Evolutionary conservation across 1,140 invertebrate genomes (phyloP).

Genomic region (Hylaeus volcanicus): DNA sequence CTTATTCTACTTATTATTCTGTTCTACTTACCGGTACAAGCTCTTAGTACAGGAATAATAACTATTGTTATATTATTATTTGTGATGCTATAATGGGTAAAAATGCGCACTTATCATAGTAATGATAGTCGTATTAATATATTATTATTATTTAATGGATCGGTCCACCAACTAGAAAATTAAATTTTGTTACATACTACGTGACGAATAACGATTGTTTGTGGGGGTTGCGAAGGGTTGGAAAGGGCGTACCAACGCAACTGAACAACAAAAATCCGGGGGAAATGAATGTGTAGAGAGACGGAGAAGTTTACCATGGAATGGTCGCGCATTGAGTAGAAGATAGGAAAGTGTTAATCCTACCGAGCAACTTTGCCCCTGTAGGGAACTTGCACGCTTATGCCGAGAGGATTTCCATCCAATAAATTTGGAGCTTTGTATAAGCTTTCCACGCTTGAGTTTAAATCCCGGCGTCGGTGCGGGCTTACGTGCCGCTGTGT

Average conservation of each 20-base stretch:
- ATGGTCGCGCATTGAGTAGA: slow-evolving; percentile 72
- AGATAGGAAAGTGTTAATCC: slow-evolving; percentile 82
- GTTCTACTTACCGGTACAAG: too few relatives aligned
- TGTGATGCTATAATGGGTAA: too few relatives aligned
- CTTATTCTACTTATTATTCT: too few relatives aligned
- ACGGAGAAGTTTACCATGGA: slow-evolving; percentile 64
- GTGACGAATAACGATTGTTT: neutral
- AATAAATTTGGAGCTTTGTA: slow-evolving; percentile 82
- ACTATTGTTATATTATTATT: too few relatives aligned
- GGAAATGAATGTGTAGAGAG: slow-evolving; percentile 32
- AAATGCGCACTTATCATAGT: too few relatives aligned
- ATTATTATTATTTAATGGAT: too few relatives aligned
- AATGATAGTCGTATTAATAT: too few relatives aligned
- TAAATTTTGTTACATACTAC: too few relatives aligned
- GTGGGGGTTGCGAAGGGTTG: neutral
- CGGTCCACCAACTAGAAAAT: too few relatives aligned
- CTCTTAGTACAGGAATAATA: too few relatives aligned
- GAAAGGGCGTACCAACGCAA: neutral
- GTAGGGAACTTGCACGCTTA: slow-evolving; percentile 79
- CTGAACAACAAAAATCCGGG: neutral
- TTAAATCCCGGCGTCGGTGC: slow-evolving; percentile 77
- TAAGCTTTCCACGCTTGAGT: slow-evolving; percentile 81
- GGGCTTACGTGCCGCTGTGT: slow-evolving; percentile 58
- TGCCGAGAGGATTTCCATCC: slow-evolving; percentile 80
- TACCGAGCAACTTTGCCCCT: slow-evolving; percentile 77